Evolutionary conservation across 2,113 vertebrate genomes (phyloP).

Genomic region (Dermatemys mawii): DNA sequence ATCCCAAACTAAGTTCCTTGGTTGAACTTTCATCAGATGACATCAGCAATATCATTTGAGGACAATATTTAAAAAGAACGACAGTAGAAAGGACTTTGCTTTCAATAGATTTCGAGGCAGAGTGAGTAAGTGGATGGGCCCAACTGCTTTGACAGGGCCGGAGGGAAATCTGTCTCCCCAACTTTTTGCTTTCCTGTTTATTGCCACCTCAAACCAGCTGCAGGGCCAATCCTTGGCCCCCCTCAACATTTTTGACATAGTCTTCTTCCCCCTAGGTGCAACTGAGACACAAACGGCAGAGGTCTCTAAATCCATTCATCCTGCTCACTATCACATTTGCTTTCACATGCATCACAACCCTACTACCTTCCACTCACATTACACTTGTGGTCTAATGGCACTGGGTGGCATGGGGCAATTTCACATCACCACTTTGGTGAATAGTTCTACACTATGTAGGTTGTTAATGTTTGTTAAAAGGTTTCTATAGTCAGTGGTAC

Average conservation of each 20-base stretch:
- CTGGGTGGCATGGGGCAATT: background rate
- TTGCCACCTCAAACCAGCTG: background rate
- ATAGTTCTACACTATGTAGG: background rate
- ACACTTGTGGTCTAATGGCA: background rate
- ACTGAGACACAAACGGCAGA: background rate
- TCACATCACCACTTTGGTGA: background rate
- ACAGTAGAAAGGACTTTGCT: background rate
- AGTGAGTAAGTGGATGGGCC: background rate
- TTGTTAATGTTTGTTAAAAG: background rate
- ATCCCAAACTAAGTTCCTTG: background rate
- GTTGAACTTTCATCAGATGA: background rate
- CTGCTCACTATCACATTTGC: background rate
- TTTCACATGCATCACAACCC: background rate
- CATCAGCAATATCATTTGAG: background rate
- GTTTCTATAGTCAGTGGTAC: background rate
- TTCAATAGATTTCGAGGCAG: background rate
- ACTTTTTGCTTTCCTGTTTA: background rate
- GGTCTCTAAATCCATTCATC: background rate
- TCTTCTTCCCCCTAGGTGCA: too few relatives aligned
- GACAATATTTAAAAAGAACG: background rate
- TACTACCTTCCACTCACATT: background rate
- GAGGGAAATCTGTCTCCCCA: background rate
- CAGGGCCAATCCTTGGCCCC: background rate
- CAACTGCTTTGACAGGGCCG: background rate
- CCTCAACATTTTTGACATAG: background rate